Base-by-base conservation (phyloP, 2,797 vertebrate genomes). In the Gambelia wislizenii region DNA sequence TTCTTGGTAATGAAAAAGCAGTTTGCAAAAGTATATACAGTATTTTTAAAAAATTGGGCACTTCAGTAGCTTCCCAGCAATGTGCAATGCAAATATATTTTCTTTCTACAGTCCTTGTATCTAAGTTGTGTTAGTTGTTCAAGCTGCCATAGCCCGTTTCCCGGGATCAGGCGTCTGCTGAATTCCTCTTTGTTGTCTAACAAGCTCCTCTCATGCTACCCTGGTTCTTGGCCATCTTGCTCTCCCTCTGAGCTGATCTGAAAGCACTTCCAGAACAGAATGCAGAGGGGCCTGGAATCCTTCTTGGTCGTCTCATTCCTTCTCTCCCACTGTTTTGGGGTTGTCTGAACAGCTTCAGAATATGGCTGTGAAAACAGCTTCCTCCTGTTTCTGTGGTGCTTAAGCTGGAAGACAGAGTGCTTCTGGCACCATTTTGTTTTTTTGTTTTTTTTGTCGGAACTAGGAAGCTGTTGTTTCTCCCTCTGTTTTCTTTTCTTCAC, bases 141-240 rank as follows among this genome's bases (percentile, higher is more conserved):
- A 91, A 89, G 87, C 83, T 85, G 78, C 59, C 61, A n/a, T 74
- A 82, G 74, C 56, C 30, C 89, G 75, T 91, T 77, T 52, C n/a
- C 81, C 85, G 64, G 79, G 61, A 61, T 1, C 83, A 69, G 67
- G 56, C 77, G 2, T 79, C 44, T 90, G 2, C 69, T 91, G 16
- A 3, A 6, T 91, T 92, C 36, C n/a, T 18, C 59, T 91, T 54
- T 93, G 83, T 86, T 92, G 84, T 85, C 87, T 91, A 92, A 76
- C 67, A 88, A 80, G 67, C 44, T 56, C 13, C 88, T 33, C 85
- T 88, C 44, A 78, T 56, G 49, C 70, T 89, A 74, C n/a, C 91
- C n/a, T 91, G 78, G 61, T 90, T 89, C 33, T 85, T 36, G 85
- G 92, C 91, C 85, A 85, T 80, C 56, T 70, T 69, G 56, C 22